Percentiles rank a stretch among this genome's conserved stretches.
Evolutionary conservation across 2,888 invertebrate genomes (phyloP).

Genomic region (Tachina fera): DNA sequence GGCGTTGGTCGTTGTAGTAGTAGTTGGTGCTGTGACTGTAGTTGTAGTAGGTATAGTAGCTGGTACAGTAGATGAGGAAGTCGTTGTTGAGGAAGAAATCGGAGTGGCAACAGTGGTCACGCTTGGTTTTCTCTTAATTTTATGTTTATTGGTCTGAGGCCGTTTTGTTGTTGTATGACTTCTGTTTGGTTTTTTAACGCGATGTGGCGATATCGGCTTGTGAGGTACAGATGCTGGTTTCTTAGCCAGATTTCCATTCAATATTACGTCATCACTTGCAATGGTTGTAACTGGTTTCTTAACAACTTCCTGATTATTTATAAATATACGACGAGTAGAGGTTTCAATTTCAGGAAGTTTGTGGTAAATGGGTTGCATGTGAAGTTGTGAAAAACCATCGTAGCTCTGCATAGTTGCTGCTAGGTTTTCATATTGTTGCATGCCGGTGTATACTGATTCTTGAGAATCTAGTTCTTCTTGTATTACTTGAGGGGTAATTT

Average conservation of each 20-base stretch:
- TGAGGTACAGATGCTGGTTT: slow-evolving; percentile 73
- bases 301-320: slow-evolving; percentile 79
- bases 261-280: slow-evolving; percentile 68
- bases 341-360: slow-evolving; percentile 76
- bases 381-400: slow-evolving; percentile 74
- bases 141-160: slow-evolving; percentile 75
- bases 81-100: slow-evolving; percentile 33
- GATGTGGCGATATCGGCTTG: slow-evolving; percentile 75
- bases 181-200: slow-evolving; percentile 77
- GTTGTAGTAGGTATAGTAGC: slow-evolving; percentile 50
- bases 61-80: slow-evolving; percentile 43
- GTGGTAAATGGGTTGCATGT: slow-evolving; percentile 79
- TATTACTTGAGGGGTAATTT: slow-evolving; percentile 76
- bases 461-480: slow-evolving; percentile 79
- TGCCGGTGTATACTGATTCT: slow-evolving; percentile 80
- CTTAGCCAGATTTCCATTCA: slow-evolving; percentile 73
- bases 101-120: slow-evolving; percentile 32
- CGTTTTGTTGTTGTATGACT: slow-evolving; percentile 67
- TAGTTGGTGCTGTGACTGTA: slow-evolving; percentile 36
- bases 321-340: slow-evolving; percentile 78
- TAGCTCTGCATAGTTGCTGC: slow-evolving; percentile 78
- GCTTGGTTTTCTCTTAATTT: slow-evolving; percentile 77
- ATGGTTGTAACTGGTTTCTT: slow-evolving; percentile 73
- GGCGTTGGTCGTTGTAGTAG: slow-evolving; percentile 51
- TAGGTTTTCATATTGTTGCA: slow-evolving; percentile 79